Evolutionary conservation across 2,888 invertebrate species (phyloP), one percentile per base, ranked within the genome.

Genomic region (Cheilosia pagana): DNA sequence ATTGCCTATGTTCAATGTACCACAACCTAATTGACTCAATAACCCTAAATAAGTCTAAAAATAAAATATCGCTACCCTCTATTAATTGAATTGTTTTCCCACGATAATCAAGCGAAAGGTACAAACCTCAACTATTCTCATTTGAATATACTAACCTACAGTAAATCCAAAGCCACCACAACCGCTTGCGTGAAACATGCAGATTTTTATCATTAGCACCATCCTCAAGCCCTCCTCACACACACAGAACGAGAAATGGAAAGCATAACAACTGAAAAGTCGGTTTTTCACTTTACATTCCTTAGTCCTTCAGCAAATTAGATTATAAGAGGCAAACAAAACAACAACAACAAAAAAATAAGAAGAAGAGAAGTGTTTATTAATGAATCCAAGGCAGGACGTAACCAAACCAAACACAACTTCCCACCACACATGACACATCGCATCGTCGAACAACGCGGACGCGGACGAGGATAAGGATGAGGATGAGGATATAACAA

Each of bases 341-440:
- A 21, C 28, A 28, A 50, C n/a, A n/a, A n/a, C n/a, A n/a, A 67
- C n/a, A 50, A 39, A 19, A 25, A 48, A 62, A 28, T 8, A 28
- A 28, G 8, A 28, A 8, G 7, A 72, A 77, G 77, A 78, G 72
- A 67, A 39, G 55, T 41, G 41, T 21, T 74, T 76, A 60, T 85
- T 85, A 85, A 85, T 85, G 81, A 85, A 76, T 71, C 71, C 60
- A 55, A 52, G 39, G 67, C 75, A 71, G 79, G 75, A 75, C 71
- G 75, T 67, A 60, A 70, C 75, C 79, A 59, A 85, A 81, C 76
- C 45, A 45, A 50, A 50, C 50, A 50, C 23, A 85, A 76, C 85
- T 85, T 85, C 85, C 85, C 85, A 76, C 85, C 75, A 62, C 78
- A 83, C 72, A 71, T 67, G 65, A 75, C 75, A 85, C 75, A 85